Percentiles rank a stretch among this genome's conserved stretches.
Evolutionary conservation across 1,140 invertebrate genomes (phyloP).

Genomic region (Lordiphosa stackelbergi): DNA sequence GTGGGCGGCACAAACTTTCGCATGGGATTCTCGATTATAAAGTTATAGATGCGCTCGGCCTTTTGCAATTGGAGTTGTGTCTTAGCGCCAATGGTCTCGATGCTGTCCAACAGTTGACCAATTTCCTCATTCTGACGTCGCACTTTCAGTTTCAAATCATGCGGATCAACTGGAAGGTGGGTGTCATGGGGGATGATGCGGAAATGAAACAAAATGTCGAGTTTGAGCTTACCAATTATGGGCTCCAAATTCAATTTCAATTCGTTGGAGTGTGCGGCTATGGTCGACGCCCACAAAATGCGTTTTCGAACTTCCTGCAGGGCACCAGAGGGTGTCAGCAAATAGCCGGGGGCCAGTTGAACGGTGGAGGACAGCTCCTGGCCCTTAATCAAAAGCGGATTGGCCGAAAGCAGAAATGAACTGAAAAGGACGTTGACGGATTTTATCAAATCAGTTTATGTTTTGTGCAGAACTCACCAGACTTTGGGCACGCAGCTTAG

Average conservation of each 20-base stretch:
- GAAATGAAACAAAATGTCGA: slow-evolving; percentile 49
- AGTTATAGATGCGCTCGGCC: slow-evolving; percentile 49
- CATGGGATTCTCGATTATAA: slow-evolving; percentile 63
- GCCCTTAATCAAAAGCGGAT: slow-evolving; percentile 69
- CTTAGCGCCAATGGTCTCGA: slow-evolving; percentile 50
- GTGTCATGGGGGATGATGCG: slow-evolving; percentile 1
- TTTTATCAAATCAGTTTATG: slow-evolving; percentile 3
- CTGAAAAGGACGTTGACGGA: slow-evolving; percentile 27
- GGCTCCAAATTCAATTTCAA: slow-evolving; percentile 73
- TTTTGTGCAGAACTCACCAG: slow-evolving; percentile 34
- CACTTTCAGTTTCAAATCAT: slow-evolving; percentile 48
- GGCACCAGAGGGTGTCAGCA: slow-evolving; percentile 64
- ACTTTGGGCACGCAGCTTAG: slow-evolving; percentile 45
- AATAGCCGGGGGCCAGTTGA: slow-evolving; percentile 63
- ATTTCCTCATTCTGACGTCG: slow-evolving; percentile 63
- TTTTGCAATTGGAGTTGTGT: slow-evolving; percentile 49
- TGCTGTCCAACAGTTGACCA: slow-evolving; percentile 58
- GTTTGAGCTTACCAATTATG: slow-evolving; percentile 64
- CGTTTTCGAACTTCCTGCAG: slow-evolving; percentile 74
- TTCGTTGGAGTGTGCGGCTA: slow-evolving; percentile 63
- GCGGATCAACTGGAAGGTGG: slow-evolving; percentile 49
- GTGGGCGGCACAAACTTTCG: slow-evolving; percentile 53
- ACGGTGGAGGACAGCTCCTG: slow-evolving; percentile 68
- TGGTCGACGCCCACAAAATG: slow-evolving; percentile 75
- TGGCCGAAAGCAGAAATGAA: slow-evolving; percentile 58